Percentiles rank a stretch among this genome's conserved stretches.
Evolutionary conservation across 2,888 invertebrate species (phyloP).

Genomic region (Aphidoletes aphidimyza): DNA sequence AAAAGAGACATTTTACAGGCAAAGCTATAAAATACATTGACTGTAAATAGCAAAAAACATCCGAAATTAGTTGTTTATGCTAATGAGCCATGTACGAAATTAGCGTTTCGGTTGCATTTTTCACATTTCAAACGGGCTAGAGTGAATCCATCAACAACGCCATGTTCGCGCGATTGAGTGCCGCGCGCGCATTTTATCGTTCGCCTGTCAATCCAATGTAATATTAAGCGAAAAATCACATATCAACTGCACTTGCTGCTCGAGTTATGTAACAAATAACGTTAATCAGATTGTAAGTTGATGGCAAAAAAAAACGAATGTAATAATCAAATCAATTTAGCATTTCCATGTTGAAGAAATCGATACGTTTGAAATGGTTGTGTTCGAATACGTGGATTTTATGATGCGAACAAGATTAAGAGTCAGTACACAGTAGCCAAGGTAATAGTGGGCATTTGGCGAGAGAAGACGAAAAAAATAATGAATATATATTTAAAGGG

Average conservation of each 20-base stretch:
- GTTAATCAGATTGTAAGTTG: not conserved
- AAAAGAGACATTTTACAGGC: not conserved
- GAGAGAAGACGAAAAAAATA: no score
- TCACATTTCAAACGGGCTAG: not conserved
- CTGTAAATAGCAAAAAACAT: not conserved
- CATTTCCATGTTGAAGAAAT: not conserved
- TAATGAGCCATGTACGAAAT: not conserved
- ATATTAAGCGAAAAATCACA: not conserved
- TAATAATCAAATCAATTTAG: conserved; percentile 14
- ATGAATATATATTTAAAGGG: no score
- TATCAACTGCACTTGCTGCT: not conserved
- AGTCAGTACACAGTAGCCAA: not conserved
- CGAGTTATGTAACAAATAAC: not conserved
- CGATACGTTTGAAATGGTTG: not conserved
- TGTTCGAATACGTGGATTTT: not conserved
- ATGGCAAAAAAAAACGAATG: not conserved
- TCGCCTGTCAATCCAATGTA: no score
- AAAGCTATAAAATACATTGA: not conserved
- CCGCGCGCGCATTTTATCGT: no score
- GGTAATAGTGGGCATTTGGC: no score
- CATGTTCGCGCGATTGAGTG: no score
- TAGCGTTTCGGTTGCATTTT: not conserved
- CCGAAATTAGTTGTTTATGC: conserved; percentile 6
- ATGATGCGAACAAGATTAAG: not conserved
- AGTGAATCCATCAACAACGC: not conserved